Conservation (phyloP, 2,113 vertebrate species). For the Varanus salvator region DNA sequence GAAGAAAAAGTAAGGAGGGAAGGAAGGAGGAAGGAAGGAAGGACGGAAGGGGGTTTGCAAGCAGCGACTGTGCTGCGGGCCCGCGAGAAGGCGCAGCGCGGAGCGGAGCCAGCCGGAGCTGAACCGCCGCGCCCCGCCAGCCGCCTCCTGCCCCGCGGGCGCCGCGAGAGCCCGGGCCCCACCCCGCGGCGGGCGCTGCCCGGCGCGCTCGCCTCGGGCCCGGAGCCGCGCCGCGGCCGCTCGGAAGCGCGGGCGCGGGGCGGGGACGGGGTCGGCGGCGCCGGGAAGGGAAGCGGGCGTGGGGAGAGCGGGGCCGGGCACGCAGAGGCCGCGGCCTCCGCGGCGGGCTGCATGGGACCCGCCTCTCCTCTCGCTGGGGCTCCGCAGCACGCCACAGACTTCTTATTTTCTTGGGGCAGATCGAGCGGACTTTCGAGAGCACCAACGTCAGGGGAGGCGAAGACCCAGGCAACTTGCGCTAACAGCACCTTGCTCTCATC, state of each 20-base stretch:
- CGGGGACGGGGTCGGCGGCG: neutral
- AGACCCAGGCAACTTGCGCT: neutral
- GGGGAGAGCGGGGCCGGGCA: neutral
- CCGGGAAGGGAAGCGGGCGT: neutral
- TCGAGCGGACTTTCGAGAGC: no score
- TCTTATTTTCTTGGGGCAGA: neutral
- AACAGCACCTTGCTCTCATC: no score
- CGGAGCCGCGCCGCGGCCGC: neutral
- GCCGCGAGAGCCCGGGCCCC: neutral
- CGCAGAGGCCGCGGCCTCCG: neutral
- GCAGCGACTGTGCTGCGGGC: slow-evolving; percentile 32
- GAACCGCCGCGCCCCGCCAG: neutral
- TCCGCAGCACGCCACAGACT: neutral
- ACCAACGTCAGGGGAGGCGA: neutral
- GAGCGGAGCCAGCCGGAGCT: no score
- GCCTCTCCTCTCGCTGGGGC: no score
- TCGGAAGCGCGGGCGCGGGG: neutral
- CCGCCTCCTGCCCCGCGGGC: neutral
- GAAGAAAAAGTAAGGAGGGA: slow-evolving; percentile 2
- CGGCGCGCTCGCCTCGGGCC: neutral
- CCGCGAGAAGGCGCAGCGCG: no score
- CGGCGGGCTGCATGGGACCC: no score
- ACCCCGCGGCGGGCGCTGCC: no score
- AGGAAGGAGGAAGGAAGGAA: slow-evolving; percentile 14
- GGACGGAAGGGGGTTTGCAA: slow-evolving; percentile 47